phyloP scores from a whole-genome alignment of 2,888 invertebrate species.

The Phrixothrix hirtus region DNA sequence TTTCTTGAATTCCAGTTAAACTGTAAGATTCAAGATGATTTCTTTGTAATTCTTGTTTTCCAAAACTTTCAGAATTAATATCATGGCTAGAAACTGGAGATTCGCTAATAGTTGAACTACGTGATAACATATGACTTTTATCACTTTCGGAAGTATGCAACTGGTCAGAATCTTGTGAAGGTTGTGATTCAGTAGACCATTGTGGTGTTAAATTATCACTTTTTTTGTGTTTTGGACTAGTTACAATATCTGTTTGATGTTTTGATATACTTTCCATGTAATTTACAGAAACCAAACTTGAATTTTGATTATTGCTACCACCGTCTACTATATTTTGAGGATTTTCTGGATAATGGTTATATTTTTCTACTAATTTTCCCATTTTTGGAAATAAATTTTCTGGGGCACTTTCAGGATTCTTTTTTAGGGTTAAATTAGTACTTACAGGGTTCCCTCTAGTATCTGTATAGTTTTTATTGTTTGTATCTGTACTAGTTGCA shows the following conservation, averaged over 20 bases:
- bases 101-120: conserved; percentile 55
- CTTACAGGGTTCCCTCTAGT: background rate
- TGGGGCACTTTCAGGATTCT: conserved; percentile 49
- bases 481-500: conserved; percentile 34
- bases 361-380: conserved; percentile 44
- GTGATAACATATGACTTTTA: conserved; percentile 64
- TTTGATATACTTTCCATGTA: conserved; percentile 21
- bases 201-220: conserved; percentile 59
- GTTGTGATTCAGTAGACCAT: conserved; percentile 69
- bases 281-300: conserved; percentile 5
- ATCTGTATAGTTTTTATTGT: background rate
- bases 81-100: conserved; percentile 46
- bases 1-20: background rate
- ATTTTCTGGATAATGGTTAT: conserved; percentile 8
- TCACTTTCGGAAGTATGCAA: conserved; percentile 65
- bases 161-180: conserved; percentile 67
- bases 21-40: conserved; percentile 3
- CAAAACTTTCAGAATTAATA: conserved; percentile 7
- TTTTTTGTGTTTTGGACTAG: conserved; percentile 41
- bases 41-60: conserved; percentile 11
- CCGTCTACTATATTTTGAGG: conserved; percentile 2
- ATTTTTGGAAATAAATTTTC: conserved; percentile 57
- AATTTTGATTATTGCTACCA: conserved; percentile 4
- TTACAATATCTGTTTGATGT: conserved; percentile 14
- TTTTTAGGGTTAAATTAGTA: conserved; percentile 18